Evolutionary conservation across 2,113 vertebrate species (phyloP).

Genomic region (Lonchura striata): DNA sequence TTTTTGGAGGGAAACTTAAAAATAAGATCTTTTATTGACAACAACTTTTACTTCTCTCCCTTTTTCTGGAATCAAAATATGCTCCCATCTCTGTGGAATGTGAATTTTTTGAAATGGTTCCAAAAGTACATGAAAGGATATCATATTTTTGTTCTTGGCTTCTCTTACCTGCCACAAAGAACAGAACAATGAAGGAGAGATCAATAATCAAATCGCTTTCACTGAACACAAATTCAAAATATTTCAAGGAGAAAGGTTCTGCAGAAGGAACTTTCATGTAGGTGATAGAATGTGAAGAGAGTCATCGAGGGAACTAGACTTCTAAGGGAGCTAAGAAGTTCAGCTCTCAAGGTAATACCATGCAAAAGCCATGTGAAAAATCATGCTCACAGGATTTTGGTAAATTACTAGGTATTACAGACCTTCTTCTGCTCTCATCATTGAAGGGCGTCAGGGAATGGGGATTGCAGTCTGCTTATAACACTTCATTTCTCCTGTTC

Average conservation of each 20-base stretch:
- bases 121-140: background rate
- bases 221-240: background rate
- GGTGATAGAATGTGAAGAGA: background rate
- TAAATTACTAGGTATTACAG: background rate
- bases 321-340: background rate
- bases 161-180: background rate
- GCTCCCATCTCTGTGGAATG: background rate
- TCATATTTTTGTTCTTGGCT: background rate
- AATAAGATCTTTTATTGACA: background rate
- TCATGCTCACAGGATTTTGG: background rate
- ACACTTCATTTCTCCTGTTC: background rate
- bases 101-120: background rate
- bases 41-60: background rate
- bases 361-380: background rate
- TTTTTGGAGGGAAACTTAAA: background rate
- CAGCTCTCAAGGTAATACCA: background rate
- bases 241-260: background rate
- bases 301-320: background rate
- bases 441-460: fast-evolving
- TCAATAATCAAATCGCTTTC: background rate
- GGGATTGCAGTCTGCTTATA: background rate
- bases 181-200: background rate
- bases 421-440: background rate
- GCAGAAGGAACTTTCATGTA: background rate
- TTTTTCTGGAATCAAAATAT: background rate